phyloP scores from a whole-genome alignment of 2,888 invertebrate genomes.

The Empis stercorea region DNA sequence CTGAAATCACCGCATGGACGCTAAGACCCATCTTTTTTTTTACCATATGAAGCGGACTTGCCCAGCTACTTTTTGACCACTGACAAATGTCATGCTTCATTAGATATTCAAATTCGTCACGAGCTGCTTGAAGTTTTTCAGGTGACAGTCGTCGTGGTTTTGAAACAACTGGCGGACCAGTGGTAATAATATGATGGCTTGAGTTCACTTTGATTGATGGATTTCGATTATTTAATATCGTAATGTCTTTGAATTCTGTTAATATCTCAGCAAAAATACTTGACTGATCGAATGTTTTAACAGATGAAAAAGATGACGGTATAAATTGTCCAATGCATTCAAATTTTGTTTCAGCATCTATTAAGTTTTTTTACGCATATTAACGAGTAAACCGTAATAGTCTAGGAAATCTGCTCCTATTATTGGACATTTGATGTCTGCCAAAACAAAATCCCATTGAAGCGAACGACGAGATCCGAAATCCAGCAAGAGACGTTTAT shows the following conservation, averaged over 20 bases:
- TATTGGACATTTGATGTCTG: constrained; percentile 8
- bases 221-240: neutral
- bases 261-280: neutral
- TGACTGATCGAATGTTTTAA: neutral
- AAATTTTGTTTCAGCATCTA: neutral
- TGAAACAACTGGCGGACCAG: constrained; percentile 7
- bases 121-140: constrained; percentile 9
- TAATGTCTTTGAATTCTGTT: neutral
- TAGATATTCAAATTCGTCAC: constrained; percentile 9
- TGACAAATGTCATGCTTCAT: constrained; percentile 28
- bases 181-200: constrained; percentile 5
- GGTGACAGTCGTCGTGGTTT: constrained; percentile 19
- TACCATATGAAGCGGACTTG: constrained; percentile 27
- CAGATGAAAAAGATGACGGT: neutral
- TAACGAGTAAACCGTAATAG: constrained; percentile 6
- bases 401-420: constrained; percentile 9
- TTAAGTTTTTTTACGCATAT: neutral
- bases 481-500: constrained; percentile 1
- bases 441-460: constrained; percentile 9
- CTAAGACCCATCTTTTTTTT: constrained; percentile 18
- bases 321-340: neutral
- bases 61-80: constrained; percentile 31
- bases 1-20: constrained; percentile 25
- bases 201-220: neutral
- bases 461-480: constrained; percentile 9